These are phyloP conservation scores for Melikaiella ostensackeni DNA, from an alignment of 2,888 invertebrate genomes.

Conservation along the genomic window DNA sequence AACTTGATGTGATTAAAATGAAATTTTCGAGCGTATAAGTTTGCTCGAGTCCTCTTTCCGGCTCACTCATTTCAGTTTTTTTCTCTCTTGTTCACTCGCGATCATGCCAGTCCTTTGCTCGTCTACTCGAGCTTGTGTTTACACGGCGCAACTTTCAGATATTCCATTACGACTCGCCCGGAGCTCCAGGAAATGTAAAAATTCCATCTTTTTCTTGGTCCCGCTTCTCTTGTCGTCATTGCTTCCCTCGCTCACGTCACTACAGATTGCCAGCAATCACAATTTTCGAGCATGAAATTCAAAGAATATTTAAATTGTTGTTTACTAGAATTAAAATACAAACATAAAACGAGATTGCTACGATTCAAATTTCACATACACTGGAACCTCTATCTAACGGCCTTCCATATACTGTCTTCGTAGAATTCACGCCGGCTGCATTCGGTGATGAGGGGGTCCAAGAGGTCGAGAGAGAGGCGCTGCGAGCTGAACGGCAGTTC, in stretches of 20 bases:
- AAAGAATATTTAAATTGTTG: not conserved
- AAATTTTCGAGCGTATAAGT: conserved; percentile 60
- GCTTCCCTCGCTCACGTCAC: conserved; percentile 10
- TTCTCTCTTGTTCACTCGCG: conserved; percentile 47
- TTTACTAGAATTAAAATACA: not conserved
- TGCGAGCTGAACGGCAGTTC: no score
- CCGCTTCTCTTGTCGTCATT: conserved; percentile 36
- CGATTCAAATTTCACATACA: no score
- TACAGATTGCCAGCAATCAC: not conserved
- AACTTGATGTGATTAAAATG: conserved; percentile 60
- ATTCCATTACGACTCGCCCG: conserved; percentile 63
- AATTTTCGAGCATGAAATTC: not conserved
- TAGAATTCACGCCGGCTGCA: no score
- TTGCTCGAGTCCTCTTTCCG: conserved; percentile 45
- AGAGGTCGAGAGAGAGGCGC: no score
- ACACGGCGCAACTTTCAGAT: conserved; percentile 60
- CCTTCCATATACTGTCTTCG: no score
- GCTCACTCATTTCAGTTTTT: conserved; percentile 37
- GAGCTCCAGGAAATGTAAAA: conserved; percentile 46
- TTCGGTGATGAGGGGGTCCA: no score
- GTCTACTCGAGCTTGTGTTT: conserved; percentile 57
- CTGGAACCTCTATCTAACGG: no score
- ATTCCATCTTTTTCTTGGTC: conserved; percentile 42
- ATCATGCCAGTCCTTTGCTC: conserved; percentile 43
- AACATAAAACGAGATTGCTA: no score